Percentiles rank a stretch among this genome's conserved stretches.
phyloP scores from a whole-genome alignment of 2,888 invertebrate genomes.

The Lypha dubia region DNA sequence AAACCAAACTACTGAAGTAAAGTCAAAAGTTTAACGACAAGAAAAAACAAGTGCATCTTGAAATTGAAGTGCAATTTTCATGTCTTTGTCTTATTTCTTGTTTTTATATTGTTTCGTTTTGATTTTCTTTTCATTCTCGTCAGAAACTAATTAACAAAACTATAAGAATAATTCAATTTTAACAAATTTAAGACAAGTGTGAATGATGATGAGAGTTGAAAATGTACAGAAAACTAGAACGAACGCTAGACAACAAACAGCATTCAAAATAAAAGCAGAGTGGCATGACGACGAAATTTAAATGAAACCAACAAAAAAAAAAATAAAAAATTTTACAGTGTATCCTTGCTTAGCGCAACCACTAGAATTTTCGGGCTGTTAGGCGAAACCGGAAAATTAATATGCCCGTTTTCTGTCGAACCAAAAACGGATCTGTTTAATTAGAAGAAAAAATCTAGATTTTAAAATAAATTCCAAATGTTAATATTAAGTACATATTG shows the following conservation, averaged over 20 bases:
- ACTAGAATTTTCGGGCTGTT: too few relatives aligned
- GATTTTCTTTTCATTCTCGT: slow-evolving; percentile 63
- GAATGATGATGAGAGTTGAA: slow-evolving; percentile 33
- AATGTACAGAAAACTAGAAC: slow-evolving; percentile 32
- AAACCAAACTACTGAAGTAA: slow-evolving; percentile 6
- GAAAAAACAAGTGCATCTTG: slow-evolving; percentile 36
- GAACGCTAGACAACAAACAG: slow-evolving; percentile 23
- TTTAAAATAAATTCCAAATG: too few relatives aligned
- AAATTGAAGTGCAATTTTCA: slow-evolving; percentile 55
- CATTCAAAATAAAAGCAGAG: neutral
- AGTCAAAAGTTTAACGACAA: slow-evolving; percentile 57
- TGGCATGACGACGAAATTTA: neutral
- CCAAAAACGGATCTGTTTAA: too few relatives aligned
- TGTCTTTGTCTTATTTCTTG: slow-evolving; percentile 32
- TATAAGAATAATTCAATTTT: slow-evolving; percentile 72
- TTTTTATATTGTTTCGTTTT: too few relatives aligned
- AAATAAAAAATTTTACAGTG: too few relatives aligned
- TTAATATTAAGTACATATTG: too few relatives aligned
- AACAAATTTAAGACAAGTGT: slow-evolving; percentile 66
- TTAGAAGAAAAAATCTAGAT: too few relatives aligned
- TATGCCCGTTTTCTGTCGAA: too few relatives aligned
- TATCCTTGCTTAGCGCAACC: too few relatives aligned
- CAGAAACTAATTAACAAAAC: slow-evolving; percentile 74
- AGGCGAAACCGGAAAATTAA: too few relatives aligned
- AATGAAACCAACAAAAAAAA: neutral